Evolutionary conservation across 30 jellyfish, hydroid and myxozoan genomes (phyloP).

Genomic region (Clytia hemisphaerica): DNA sequence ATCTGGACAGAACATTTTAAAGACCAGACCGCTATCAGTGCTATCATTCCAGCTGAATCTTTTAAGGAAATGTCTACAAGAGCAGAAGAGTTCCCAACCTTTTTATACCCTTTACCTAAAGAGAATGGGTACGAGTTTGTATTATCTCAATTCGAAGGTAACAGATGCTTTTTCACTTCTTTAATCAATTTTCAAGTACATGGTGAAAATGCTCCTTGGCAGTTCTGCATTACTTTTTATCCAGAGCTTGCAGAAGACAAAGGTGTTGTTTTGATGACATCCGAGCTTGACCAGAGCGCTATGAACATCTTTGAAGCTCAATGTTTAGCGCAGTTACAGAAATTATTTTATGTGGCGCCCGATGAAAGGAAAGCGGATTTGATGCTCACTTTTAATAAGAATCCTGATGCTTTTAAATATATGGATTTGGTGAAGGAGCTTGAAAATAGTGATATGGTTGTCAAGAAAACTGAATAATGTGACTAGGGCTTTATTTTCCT

Average conservation of each 20-base stretch:
- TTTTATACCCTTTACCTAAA: constrained; percentile 65
- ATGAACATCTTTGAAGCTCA: constrained; percentile 77
- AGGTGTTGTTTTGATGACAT: constrained; percentile 71
- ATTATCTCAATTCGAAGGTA: constrained; percentile 58
- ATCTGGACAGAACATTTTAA: constrained; percentile 75
- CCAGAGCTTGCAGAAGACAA: constrained; percentile 68
- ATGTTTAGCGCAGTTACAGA: constrained; percentile 79
- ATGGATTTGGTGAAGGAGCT: constrained; percentile 77
- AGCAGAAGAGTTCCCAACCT: constrained; percentile 47
- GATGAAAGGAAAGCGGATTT: constrained; percentile 60
- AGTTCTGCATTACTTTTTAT: constrained; percentile 55
- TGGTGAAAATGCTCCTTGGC: constrained; percentile 98
- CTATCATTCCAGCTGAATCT: constrained; percentile 49
- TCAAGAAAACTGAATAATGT: no score
- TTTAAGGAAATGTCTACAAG: constrained; percentile 45
- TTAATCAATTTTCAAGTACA: constrained; percentile 63
- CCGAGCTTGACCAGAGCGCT: constrained; percentile 49
- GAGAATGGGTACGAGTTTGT: constrained; percentile 79
- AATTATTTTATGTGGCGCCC: constrained; percentile 69
- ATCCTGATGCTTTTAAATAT: constrained; percentile 61
- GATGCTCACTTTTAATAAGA: constrained; percentile 56
- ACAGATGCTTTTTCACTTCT: constrained; percentile 71
- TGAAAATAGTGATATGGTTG: constrained; percentile 68
- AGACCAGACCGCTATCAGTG: constrained; percentile 50
- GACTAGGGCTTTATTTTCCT: no score